Percentiles rank a stretch among this genome's conserved stretches.
These are phyloP conservation scores for Colletes collaris DNA, from an alignment of 2,888 invertebrate genomes.

Conservation along the genomic window DNA sequence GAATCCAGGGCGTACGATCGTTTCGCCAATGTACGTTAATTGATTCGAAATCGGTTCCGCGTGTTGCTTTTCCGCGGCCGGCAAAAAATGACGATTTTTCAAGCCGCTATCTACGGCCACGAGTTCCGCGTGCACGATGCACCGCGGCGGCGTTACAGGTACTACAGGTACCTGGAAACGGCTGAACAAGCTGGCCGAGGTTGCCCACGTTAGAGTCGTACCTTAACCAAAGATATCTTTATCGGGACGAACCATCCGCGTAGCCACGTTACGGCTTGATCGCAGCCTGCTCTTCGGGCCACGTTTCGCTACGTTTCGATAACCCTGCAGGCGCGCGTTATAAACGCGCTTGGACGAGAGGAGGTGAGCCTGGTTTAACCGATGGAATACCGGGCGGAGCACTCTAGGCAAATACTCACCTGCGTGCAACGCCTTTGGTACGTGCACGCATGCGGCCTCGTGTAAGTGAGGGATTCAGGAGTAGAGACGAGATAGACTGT, in stretches of 20 bases:
- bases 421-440: constrained; percentile 37
- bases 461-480: constrained; percentile 39
- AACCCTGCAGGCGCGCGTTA: constrained; percentile 65
- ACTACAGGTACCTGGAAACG: constrained; percentile 58
- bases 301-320: constrained; percentile 68
- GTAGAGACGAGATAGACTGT: constrained; percentile 47
- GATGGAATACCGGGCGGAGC: constrained; percentile 63
- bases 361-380: constrained; percentile 16
- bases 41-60: constrained; percentile 53
- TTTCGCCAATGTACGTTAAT: constrained; percentile 38
- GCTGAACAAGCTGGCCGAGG: constrained; percentile 50
- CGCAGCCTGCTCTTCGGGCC: constrained; percentile 56
- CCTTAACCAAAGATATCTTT: constrained; percentile 71
- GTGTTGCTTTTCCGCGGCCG: constrained; percentile 22
- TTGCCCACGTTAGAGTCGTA: constrained; percentile 65
- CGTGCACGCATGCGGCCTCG: constrained; percentile 12
- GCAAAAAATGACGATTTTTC: constrained; percentile 40
- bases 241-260: constrained; percentile 68
- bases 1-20: not conserved
- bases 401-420: constrained; percentile 60
- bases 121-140: constrained; percentile 57
- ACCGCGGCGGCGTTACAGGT: constrained; percentile 48
- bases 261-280: constrained; percentile 69
- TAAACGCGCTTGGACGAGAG: constrained; percentile 31
- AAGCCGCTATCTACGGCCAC: constrained; percentile 30